Evolutionary conservation across 1,140 invertebrate genomes (phyloP), one percentile per base, ranked within the genome.

Genomic region (Pseudomyrmex dendroicus): DNA sequence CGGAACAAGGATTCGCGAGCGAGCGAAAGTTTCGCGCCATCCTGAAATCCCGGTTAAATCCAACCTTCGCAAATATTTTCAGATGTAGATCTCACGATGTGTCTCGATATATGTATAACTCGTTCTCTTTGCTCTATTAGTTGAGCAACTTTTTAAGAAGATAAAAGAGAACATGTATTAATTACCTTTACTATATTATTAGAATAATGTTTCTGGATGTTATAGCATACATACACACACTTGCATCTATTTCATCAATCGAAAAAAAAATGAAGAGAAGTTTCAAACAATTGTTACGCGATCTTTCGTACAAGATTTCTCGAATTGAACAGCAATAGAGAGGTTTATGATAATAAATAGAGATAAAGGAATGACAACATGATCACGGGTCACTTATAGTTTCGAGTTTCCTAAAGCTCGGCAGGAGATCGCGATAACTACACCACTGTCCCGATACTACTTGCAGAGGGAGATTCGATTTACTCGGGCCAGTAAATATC

Each of bases 401-500:
- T 52, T 25, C 44, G 13, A 66, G 12, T 70, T 44, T 10, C 50
- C 20, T 70, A 54, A 70, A 70, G 2, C 12, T 22, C 17, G n/a
- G 9, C n/a, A 8, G 44, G 13, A 10, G 12, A 59, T n/a, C 15
- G 44, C 4, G 52, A 20, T 22, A 70, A 67, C 62, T 67, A 13
- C 74, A 20, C 46, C 22, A 70, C 66, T 68, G 20, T 68, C 5
- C 9, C 56, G 54, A 78, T 72, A 80, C 50, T 46, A 64, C 15
- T 52, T 50, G 15, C 64, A 35, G 66, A 13, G 56, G 35, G 35
- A 61, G 66, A 73, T 61, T 46, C 84, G 78, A 73, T 86, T 73
- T 59, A 83, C 72, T 66, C 63, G 78, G 87, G 78, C 84, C 56
- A 50, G 82, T 82, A 89, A 90, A 90, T 89, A 89, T 90, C 85